These are phyloP conservation scores for Esperia sulphurella DNA, from an alignment of 2,888 invertebrate genomes.

Conservation along the genomic window DNA sequence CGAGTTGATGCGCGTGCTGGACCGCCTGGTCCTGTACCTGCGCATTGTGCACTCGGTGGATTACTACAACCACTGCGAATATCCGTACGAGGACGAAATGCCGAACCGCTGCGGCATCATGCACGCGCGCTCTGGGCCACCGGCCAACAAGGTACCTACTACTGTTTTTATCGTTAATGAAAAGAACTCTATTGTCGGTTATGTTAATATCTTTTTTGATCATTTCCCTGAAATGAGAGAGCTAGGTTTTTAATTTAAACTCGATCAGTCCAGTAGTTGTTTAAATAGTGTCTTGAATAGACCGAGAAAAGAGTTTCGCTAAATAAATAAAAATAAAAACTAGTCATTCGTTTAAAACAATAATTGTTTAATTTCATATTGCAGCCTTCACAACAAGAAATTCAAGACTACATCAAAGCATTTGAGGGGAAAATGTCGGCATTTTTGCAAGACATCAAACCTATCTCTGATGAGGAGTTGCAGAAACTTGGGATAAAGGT, in stretches of 20 bases:
- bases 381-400: constrained; percentile 83
- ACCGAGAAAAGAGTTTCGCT: too few species aligned
- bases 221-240: too few species aligned
- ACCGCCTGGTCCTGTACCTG: constrained; percentile 93
- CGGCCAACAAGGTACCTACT: constrained; percentile 84
- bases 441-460: constrained; percentile 88
- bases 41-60: constrained; percentile 99
- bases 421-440: constrained; percentile 96
- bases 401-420: constrained; percentile 86
- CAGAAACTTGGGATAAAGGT: constrained; percentile 90
- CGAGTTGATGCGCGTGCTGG: constrained; percentile 82
- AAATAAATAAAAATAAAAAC: too few species aligned
- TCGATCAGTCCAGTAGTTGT: too few species aligned
- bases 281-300: too few species aligned
- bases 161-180: neutral
- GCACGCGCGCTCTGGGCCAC: constrained; percentile 96
- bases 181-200: too few species aligned
- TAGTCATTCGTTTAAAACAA: too few species aligned
- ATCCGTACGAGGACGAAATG: constrained; percentile 99
- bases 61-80: constrained; percentile 99
- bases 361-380: constrained; percentile 20
- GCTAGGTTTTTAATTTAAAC: too few species aligned
- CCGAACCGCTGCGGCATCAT: constrained; percentile 99
- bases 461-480: constrained; percentile 86
- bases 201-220: too few species aligned